phyloP scores from a whole-genome alignment of 2,888 invertebrate genomes.

The Ecliptopera silaceata region DNA sequence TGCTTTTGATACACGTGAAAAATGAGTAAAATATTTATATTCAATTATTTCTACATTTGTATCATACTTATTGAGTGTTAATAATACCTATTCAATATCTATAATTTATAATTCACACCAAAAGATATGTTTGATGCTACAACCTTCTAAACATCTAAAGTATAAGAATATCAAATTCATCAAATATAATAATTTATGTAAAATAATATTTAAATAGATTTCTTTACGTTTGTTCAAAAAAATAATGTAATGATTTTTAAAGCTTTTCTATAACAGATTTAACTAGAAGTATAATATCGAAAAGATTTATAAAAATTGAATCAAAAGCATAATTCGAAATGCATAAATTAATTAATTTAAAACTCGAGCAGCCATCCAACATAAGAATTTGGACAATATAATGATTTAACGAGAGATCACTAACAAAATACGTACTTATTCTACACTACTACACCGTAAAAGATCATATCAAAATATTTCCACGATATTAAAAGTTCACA shows the following conservation, averaged over 20 bases:
- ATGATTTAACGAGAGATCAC: constrained; percentile 28
- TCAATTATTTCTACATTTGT: constrained; percentile 9
- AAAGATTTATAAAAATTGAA: constrained; percentile 5
- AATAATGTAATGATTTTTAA: not conserved
- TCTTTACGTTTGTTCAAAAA: not conserved
- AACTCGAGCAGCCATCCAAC: constrained; percentile 9
- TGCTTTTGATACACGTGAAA: constrained; percentile 30
- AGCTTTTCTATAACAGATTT: not conserved
- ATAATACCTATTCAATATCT: constrained; percentile 18
- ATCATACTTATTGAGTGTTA: constrained; percentile 22
- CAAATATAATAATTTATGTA: not conserved
- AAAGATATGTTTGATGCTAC: constrained; percentile 35
- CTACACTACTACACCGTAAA: constrained; percentile 20
- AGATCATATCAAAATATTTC: constrained; percentile 35
- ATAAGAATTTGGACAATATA: constrained; percentile 5
- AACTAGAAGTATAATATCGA: not conserved
- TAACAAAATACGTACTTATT: constrained; percentile 13
- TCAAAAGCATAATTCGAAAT: constrained; percentile 7
- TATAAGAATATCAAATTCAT: not conserved
- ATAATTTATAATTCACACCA: constrained; percentile 19
- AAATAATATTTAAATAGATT: not conserved
- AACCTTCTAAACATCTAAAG: constrained; percentile 25
- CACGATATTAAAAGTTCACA: constrained; percentile 13
- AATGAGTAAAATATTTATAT: constrained; percentile 20
- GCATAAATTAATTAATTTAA: not conserved